phyloP scores from a whole-genome alignment of 1,140 invertebrate species.

The Lamellibrachia luymesi region DNA sequence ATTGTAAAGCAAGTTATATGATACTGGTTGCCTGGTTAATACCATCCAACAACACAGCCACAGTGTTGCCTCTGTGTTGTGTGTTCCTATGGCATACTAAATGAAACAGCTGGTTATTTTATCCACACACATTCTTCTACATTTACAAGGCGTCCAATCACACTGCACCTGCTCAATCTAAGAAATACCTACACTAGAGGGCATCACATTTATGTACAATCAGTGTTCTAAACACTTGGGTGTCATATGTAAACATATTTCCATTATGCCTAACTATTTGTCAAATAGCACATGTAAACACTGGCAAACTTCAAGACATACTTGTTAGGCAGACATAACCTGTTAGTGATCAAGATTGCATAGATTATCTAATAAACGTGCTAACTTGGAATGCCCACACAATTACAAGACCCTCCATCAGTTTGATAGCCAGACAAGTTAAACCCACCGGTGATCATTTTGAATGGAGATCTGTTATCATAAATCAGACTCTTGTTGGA shows the following conservation, averaged over 20 bases:
- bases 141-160: background rate
- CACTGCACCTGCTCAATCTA: background rate
- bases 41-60: background rate
- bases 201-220: background rate
- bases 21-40: background rate
- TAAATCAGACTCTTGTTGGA: background rate
- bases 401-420: background rate
- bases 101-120: conserved; percentile 5
- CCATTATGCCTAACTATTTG: background rate
- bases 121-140: background rate
- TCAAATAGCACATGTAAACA: background rate
- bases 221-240: background rate
- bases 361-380: background rate
- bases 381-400: background rate
- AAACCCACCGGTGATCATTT: background rate
- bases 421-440: background rate
- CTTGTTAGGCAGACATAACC: background rate
- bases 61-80: background rate
- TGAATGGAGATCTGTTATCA: background rate
- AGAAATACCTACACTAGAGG: background rate
- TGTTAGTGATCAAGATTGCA: background rate
- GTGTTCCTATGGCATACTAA: background rate
- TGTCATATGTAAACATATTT: background rate
- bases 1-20: background rate
- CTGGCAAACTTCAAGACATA: background rate